Evolutionary conservation across 1,140 invertebrate genomes (phyloP), one percentile per base, ranked within the genome.

Genomic region (Drosophila quadrilineata): DNA sequence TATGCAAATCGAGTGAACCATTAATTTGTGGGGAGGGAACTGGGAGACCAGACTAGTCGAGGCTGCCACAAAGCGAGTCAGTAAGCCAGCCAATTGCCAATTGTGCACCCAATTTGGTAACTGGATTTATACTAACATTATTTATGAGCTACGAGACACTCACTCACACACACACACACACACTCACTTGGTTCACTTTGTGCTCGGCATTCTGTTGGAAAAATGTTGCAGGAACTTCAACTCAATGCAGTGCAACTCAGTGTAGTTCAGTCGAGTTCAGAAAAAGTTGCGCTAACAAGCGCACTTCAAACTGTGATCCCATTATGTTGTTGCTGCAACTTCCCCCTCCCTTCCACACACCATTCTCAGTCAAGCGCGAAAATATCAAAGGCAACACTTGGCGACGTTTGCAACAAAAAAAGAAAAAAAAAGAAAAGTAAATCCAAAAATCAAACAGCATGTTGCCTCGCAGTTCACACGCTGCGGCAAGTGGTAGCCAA

Each of bases 61-160:
- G 33, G 9, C 43, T 49, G 22, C 26, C 38, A 49, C 28, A 35
- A 33, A 41, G 38, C 19, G 56, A 70, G 68, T 45, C 69, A 46
- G 48, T 14, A 9, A 41, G 41, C 24, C 24, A 38, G 60, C 36
- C 72, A 76, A 82, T 82, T 70, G 75, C 53, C 72, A 66, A 72
- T 85, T 75, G 73, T 82, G 77, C 79, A 85, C 79, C 80, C 80
- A 85, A 85, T 85, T 85, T 86, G 79, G 79, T 85, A 85, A 85
- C 79, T 85, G 67, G 80, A 69, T 86, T 86, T 86, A n/a, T n/a
- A 68, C 56, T 49, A 73, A 80, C 71, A 80, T 80, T 67, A 80
- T 75, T 80, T 80, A 80, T 80, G 67, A 71, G 77, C 41, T 45
- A 16, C 28, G 35, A 33, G 22, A 48, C 10, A 19, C 24, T 28